A percentile compares a stretch with the other conserved stretches of the same genome.
Conservation (phyloP, 2,113 vertebrate genomes). For the Cettia cetti region DNA sequence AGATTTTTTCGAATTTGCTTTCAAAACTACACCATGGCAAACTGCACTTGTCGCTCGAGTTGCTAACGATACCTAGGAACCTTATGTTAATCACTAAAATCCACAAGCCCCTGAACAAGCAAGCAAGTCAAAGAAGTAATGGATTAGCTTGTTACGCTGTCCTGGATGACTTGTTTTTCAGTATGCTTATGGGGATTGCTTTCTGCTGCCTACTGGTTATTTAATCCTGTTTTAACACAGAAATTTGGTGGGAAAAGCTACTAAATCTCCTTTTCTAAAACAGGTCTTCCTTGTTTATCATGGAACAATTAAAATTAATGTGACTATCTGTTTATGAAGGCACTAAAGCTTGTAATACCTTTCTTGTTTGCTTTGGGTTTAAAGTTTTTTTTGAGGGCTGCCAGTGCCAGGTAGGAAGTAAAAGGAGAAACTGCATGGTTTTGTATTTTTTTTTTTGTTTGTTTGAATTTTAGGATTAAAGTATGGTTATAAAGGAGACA, state of each 20-base stretch:
- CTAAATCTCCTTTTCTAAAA: neutral
- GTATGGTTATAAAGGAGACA: neutral
- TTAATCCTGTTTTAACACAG: constrained; percentile 48
- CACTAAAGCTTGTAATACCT: constrained; percentile 26
- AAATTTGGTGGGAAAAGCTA: constrained; percentile 33
- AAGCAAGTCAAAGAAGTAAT: constrained; percentile 21
- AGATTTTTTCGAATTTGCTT: neutral
- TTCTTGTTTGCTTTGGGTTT: neutral
- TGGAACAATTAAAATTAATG: constrained; percentile 49
- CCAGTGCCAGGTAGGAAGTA: neutral
- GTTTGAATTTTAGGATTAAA: neutral
- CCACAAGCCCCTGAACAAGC: constrained; percentile 16
- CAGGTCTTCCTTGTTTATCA: constrained; percentile 2
- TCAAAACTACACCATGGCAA: neutral
- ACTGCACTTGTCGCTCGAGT: neutral
- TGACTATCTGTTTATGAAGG: constrained; percentile 32
- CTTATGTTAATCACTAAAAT: constrained; percentile 19
- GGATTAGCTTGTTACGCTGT: constrained; percentile 47
- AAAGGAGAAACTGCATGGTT: neutral
- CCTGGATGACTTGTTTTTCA: constrained; percentile 58
- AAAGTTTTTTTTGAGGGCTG: neutral
- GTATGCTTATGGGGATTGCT: constrained; percentile 15
- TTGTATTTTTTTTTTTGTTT: neutral
- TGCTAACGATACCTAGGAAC: neutral
- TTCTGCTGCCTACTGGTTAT: constrained; percentile 35